These are phyloP conservation scores for Daubentonia madagascariensis DNA, from an alignment of 2,113 vertebrate species.

Conservation along the genomic window DNA sequence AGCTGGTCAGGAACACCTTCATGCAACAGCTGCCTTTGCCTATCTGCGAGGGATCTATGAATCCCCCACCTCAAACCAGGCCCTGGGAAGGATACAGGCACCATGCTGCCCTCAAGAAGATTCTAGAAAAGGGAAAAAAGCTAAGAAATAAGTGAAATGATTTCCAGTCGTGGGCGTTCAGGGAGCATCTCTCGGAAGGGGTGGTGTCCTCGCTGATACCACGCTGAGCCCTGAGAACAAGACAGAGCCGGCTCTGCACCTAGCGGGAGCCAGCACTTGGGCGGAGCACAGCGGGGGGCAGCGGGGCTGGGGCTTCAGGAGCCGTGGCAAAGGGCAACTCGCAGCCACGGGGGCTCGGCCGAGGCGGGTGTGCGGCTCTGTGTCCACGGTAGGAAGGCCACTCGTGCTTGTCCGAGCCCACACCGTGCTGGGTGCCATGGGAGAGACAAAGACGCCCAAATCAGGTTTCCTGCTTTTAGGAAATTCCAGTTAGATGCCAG, in stretches of 20 bases:
- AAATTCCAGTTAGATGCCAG: not conserved
- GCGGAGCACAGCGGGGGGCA: not conserved
- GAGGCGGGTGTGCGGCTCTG: rapidly evolving
- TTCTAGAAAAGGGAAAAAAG: not conserved
- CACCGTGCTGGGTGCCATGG: not conserved
- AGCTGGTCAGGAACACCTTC: not conserved
- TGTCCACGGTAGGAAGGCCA: not conserved
- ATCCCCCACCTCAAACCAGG: not conserved
- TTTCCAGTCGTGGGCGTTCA: not conserved
- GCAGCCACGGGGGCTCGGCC: no score
- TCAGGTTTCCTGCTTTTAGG: constrained; percentile 47
- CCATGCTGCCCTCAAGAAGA: not conserved
- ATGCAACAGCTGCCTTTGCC: not conserved
- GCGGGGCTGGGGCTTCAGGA: not conserved
- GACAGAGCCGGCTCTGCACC: not conserved
- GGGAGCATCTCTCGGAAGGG: not conserved
- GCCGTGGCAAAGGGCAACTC: not conserved
- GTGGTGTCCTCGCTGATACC: not conserved
- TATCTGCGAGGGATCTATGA: not conserved
- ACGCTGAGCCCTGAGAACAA: rapidly evolving
- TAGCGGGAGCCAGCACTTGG: rapidly evolving
- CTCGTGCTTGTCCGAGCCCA: not conserved
- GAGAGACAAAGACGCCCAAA: not conserved
- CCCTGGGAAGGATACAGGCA: not conserved
- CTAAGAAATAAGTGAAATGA: not conserved